Conservation (phyloP, 2,113 vertebrate genomes). For the Mohoua ochrocephala region DNA sequence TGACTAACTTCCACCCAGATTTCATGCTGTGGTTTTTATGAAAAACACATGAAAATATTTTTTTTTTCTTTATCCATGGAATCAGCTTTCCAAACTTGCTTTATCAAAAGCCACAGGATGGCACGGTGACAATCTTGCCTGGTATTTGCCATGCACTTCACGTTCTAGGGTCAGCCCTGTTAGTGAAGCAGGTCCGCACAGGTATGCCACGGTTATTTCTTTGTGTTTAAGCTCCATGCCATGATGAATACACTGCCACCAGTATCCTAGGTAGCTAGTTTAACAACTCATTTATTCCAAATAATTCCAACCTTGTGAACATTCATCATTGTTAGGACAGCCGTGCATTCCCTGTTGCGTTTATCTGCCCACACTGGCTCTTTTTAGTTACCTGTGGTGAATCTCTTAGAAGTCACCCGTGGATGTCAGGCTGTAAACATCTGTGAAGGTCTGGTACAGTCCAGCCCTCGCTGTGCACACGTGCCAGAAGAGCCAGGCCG, state of each 20-base stretch:
- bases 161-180: neutral
- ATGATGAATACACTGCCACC: neutral
- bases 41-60: neutral
- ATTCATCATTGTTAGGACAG: neutral
- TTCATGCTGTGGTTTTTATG: constrained; percentile 13
- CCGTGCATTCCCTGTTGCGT: neutral
- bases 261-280: neutral
- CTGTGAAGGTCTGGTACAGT: neutral
- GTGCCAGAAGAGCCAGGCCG: neutral
- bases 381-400: neutral
- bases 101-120: neutral
- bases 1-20: constrained; percentile 49
- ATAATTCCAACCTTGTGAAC: neutral
- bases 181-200: neutral
- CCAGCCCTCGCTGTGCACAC: neutral
- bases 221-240: neutral
- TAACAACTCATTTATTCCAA: neutral
- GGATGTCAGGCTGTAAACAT: neutral
- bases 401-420: neutral
- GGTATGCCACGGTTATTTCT: neutral
- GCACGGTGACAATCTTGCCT: neutral
- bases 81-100: neutral
- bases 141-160: neutral
- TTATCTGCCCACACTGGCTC: neutral
- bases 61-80: neutral